Base-by-base conservation (phyloP, 2,797 vertebrate genomes). In the Microctenopoma lineatum region DNA sequence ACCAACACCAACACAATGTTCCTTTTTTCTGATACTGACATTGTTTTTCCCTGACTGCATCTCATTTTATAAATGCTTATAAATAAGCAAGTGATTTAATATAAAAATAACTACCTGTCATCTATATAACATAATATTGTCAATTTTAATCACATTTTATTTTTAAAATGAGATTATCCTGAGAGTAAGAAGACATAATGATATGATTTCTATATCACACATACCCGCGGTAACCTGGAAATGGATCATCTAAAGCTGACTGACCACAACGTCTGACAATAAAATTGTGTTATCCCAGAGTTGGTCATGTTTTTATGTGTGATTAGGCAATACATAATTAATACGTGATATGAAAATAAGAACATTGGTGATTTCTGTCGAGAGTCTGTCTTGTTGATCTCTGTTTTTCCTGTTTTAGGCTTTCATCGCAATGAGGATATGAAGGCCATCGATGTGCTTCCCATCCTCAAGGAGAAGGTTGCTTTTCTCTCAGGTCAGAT, bases 361-460 rank as follows among this genome's bases (percentile, higher is more conserved):
- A 42, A 38, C 10, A 27, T 25, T 3, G 11, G 59, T 2, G 6
- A 6, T 36, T 58, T 52, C 4, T 5, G 1, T 27, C 46, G n/a
- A 0, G 2, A 26, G 10, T 10, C 11, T 45, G 5, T 34, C 4
- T 52, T 29, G 12, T 72, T 75, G 9, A 79, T 16, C 18, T 5
- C 36, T 4, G 44, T 1, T 5, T 38, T 42, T 60, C 70, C 38
- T 86, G 38, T 93, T 94, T 63, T 84, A 99, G 98, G 97, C 84
- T 98, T 97, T 92, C 97, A 97, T 87, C 97, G 96, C 94, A 98
- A 98, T 92, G 98, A 99, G 93, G 96, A 97, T 79, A 96, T 98
- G 96, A 99, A 98, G 92, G 98, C 98, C 68, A 95, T 98, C 78
- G 97, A 99, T 86, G 97, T 99, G 70, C 92, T 99, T 84, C 98